Conservation (phyloP, 2,797 vertebrate species). For the Cuniculus paca region DNA sequence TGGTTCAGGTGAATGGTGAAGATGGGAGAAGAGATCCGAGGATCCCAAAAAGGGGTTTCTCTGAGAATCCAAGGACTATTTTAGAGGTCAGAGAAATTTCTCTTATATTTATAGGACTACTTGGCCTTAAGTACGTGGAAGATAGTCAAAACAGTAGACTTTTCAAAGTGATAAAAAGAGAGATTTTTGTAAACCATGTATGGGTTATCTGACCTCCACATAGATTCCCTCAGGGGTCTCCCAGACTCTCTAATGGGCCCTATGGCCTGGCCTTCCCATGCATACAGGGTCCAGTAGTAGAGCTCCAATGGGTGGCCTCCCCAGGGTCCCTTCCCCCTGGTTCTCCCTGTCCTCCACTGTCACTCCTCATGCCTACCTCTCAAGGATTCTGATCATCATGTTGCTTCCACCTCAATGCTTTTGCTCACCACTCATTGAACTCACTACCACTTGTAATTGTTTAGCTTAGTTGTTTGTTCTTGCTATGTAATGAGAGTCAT, state of each 20-base stretch:
- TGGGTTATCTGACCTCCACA: not conserved
- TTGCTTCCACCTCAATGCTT: not conserved
- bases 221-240: not conserved
- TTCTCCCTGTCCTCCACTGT: not conserved
- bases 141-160: not conserved
- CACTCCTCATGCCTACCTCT: not conserved
- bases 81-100: not conserved
- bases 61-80: not conserved
- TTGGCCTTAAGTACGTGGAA: not conserved
- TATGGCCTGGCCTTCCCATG: not conserved
- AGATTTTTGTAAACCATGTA: not conserved
- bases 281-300: accelerated
- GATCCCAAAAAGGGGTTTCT: not conserved
- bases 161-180: not conserved
- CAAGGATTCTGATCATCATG: no score
- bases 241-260: not conserved
- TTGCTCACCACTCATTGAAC: not conserved
- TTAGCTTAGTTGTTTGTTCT: not conserved
- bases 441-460: not conserved
- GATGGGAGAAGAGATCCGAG: not conserved
- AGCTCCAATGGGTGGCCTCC: accelerated
- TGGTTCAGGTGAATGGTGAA: not conserved
- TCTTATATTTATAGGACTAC: not conserved
- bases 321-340: accelerated
- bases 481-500: not conserved